Base-by-base conservation (phyloP, 2,797 vertebrate genomes). In the Salmo trutta region DNA sequence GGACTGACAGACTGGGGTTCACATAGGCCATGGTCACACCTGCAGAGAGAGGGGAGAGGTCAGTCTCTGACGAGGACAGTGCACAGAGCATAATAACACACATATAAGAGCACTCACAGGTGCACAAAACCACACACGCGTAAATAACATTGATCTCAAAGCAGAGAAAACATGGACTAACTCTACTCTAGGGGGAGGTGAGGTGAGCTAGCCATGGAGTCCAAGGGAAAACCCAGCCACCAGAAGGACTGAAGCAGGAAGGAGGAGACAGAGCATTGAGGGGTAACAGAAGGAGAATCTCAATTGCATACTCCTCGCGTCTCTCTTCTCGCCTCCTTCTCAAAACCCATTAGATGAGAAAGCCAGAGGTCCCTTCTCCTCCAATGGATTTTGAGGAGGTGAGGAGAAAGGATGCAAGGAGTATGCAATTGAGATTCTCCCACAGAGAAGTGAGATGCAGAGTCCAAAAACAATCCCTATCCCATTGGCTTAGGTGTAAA, bases 21-120 rank as follows among this genome's bases (percentile, higher is more conserved):
- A 99, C 96, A 0, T 98, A 98, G 29, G 97, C 95, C 87, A 99
- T 94, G 3, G 97, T 95, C 80, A 98, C 97, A 15, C 97, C 98
- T 99, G 91, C 8, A 0, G 68, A 74, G 27, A 86, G 72, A 15
- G 4, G 33, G 24, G 15, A 88, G 47, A 64, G 1, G n/a, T 15
- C n/a, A 47, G 31, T 80, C 74, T 75, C 68, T 15, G 12, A 17
- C 3, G 8, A 17, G 17, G 15, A 54, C 5, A 41, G 0, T 1
- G 66, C 65, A 85, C 52, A 71, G 21, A 36, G 51, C 59, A 64
- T 1, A 80, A 52, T 51, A 66, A 29, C 36, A 77, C 65, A 2
- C 7, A 47, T 16, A 33, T 33, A 41, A 41, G 36, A 41, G 1
- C 6, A 41, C 36, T 7, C 8, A 47, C 41, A 47, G 41, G 12